phyloP scores from a whole-genome alignment of 2,797 vertebrate species.

The Cirrhinus molitorella region DNA sequence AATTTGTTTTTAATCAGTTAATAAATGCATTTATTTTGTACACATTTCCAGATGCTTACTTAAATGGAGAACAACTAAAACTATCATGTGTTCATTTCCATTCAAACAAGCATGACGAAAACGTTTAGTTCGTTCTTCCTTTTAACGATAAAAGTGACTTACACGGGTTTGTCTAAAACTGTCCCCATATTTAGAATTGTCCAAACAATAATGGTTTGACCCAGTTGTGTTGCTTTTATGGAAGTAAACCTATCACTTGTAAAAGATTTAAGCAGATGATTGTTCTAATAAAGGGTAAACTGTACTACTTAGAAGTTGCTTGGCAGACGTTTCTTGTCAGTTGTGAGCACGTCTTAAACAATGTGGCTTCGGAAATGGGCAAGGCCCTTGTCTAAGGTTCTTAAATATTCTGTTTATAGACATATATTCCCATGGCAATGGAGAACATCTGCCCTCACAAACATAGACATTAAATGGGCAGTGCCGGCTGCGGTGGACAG shows the following conservation, averaged over 20 bases:
- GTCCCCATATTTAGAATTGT: slow-evolving; percentile 3
- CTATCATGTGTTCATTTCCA: neutral
- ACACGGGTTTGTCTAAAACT: neutral
- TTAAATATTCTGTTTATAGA: slow-evolving; percentile 53
- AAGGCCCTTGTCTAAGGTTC: slow-evolving; percentile 23
- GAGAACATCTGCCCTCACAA: slow-evolving; percentile 55
- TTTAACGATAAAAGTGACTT: neutral
- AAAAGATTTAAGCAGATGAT: slow-evolving; percentile 12
- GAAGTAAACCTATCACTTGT: neutral
- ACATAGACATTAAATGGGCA: slow-evolving; percentile 61
- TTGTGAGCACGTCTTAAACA: slow-evolving; percentile 27
- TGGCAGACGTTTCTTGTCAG: neutral
- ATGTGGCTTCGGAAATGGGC: slow-evolving; percentile 47
- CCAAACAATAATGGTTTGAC: neutral
- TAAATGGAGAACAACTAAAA: neutral
- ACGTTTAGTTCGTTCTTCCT: neutral
- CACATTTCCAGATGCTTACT: neutral
- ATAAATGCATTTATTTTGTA: neutral
- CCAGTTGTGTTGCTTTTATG: slow-evolving; percentile 3
- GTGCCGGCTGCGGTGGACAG: slow-evolving; percentile 40
- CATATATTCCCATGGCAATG: slow-evolving; percentile 34
- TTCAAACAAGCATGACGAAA: neutral
- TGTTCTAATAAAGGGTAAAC: neutral
- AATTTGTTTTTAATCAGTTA: neutral
- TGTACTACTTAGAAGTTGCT: neutral